Conservation (phyloP, 2,113 vertebrate species). For the Scortum barcoo region DNA sequence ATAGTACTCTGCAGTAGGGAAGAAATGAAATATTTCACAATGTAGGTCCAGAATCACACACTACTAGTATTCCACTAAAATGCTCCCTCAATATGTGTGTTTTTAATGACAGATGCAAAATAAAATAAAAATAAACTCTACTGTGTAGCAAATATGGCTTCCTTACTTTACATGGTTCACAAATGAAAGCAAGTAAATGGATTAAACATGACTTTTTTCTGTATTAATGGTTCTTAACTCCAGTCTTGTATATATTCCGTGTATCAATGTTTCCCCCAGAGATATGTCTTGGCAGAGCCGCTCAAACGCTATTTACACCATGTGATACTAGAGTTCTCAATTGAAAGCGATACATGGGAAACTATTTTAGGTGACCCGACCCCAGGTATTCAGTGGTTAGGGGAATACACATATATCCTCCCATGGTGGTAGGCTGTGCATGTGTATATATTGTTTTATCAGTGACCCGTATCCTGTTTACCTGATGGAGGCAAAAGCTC, state of each 20-base stretch:
- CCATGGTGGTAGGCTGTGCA: conserved; percentile 67
- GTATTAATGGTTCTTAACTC: conserved; percentile 39
- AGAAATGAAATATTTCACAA: not conserved
- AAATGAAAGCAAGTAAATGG: conserved; percentile 22
- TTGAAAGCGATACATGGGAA: conserved; percentile 57
- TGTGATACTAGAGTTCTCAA: conserved; percentile 62
- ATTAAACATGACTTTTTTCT: conserved; percentile 36
- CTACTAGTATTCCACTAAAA: not conserved
- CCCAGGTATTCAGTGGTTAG: conserved; percentile 53
- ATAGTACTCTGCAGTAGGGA: too few relatives aligned
- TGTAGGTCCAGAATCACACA: not conserved
- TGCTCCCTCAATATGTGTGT: not conserved
- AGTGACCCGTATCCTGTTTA: conserved; percentile 89
- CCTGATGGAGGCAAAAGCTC: conserved; percentile 85
- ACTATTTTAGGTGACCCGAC: conserved; percentile 69
- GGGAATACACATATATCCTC: conserved; percentile 66
- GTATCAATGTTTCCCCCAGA: conserved; percentile 54
- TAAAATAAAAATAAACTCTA: not conserved
- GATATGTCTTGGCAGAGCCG: conserved; percentile 56
- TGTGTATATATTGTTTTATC: conserved; percentile 87
- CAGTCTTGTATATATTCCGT: conserved; percentile 52
- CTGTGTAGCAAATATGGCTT: conserved; percentile 3
- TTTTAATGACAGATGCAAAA: conserved; percentile 11
- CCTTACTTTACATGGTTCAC: conserved; percentile 2
- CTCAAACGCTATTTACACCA: conserved; percentile 62